These are phyloP conservation scores for Macrotis lagotis DNA, from an alignment of 2,113 vertebrate species.

Conservation along the genomic window DNA sequence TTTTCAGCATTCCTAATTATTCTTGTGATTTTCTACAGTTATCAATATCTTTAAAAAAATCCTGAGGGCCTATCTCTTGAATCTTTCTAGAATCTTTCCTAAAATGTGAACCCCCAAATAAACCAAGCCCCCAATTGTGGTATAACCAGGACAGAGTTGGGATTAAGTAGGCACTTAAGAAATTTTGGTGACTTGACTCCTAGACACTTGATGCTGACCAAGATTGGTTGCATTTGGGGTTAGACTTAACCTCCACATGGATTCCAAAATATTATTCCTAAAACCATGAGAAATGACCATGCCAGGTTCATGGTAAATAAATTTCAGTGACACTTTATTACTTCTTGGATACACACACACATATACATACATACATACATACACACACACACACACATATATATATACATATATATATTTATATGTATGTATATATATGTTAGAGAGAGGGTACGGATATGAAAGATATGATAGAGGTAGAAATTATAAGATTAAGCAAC, in stretches of 20 bases:
- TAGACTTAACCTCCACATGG: not conserved
- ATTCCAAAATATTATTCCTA: not conserved
- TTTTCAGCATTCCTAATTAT: not conserved
- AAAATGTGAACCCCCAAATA: not conserved
- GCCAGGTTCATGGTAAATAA: not conserved
- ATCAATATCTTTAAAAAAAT: not conserved
- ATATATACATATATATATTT: too few relatives aligned
- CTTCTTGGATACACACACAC: not conserved
- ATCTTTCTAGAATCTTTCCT: not conserved
- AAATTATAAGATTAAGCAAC: too few relatives aligned
- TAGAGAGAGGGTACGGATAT: too few relatives aligned
- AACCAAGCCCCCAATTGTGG: not conserved
- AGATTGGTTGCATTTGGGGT: not conserved
- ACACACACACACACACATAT: too few relatives aligned
- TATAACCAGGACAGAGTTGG: not conserved
- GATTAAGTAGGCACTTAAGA: not conserved
- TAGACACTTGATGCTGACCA: not conserved
- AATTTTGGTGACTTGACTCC: not conserved
- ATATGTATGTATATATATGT: not conserved
- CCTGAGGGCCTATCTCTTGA: not conserved
- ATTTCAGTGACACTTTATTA: not conserved
- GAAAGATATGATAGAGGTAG: too few relatives aligned
- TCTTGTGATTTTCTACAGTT: not conserved
- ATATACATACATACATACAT: too few relatives aligned
- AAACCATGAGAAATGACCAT: not conserved